Percentiles rank a stretch among this genome's conserved stretches.
Evolutionary conservation across 2,113 vertebrate genomes (phyloP).

Genomic region (Cryptotis parvus): DNA sequence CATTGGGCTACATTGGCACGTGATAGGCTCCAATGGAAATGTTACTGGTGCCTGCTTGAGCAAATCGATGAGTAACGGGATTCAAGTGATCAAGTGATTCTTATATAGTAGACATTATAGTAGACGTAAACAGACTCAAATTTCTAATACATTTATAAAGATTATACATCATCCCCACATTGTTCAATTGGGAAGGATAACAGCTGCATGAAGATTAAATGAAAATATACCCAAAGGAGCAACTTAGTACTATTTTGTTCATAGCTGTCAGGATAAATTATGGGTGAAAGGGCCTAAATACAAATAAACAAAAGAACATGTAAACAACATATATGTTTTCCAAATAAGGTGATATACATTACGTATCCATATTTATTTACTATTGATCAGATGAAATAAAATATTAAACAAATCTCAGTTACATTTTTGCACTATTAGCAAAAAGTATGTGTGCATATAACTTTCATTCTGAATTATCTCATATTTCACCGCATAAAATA

Average conservation of each 20-base stretch:
- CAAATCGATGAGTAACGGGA: too few species aligned
- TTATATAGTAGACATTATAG: too few species aligned
- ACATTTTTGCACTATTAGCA: conserved; percentile 22
- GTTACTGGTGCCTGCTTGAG: too few species aligned
- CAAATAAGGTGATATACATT: background rate
- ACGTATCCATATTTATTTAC: background rate
- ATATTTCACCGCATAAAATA: conserved; percentile 27
- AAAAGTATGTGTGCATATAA: background rate
- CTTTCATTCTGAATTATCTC: conserved; percentile 14
- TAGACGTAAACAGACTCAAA: conserved; percentile 39
- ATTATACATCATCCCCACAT: conserved; percentile 39
- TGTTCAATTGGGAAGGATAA: conserved; percentile 31
- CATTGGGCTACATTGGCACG: too few species aligned
- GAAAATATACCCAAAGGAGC: conserved; percentile 7
- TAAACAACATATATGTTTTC: conserved; percentile 20
- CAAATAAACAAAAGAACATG: conserved; percentile 46
- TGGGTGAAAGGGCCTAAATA: background rate
- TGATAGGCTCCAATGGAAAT: too few species aligned
- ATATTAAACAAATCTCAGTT: background rate
- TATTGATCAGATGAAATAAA: background rate
- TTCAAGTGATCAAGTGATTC: too few species aligned
- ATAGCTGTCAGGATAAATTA: background rate
- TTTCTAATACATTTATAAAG: conserved; percentile 58
- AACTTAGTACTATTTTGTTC: background rate
- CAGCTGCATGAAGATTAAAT: conserved; percentile 51